Evolutionary conservation across 1,140 invertebrate species (phyloP).

Genomic region (Nasonia giraulti): DNA sequence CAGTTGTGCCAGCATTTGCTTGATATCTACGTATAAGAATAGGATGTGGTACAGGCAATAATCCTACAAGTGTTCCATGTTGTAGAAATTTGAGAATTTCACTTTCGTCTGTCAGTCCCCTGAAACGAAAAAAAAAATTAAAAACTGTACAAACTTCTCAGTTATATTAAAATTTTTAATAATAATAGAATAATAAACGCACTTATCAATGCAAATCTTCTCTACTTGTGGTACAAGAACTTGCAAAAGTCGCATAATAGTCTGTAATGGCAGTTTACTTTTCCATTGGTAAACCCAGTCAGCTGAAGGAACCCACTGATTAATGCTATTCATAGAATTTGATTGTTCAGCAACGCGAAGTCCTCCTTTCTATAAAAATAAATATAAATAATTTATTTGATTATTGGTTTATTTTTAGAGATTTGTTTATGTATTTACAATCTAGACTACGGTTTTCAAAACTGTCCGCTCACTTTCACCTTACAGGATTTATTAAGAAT

Average conservation of each 20-base stretch:
- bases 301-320: constrained; percentile 88
- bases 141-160: not conserved
- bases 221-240: constrained; percentile 99
- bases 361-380: constrained; percentile 68
- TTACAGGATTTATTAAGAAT: too few relatives aligned
- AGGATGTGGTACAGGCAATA: constrained; percentile 98
- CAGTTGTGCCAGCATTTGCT: constrained; percentile 97
- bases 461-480: too few relatives aligned
- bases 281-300: constrained; percentile 99
- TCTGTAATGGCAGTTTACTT: constrained; percentile 96
- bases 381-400: constrained; percentile 35
- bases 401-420: not conserved
- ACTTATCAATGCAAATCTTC: constrained; percentile 99
- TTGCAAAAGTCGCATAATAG: constrained; percentile 98
- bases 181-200: constrained; percentile 65
- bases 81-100: constrained; percentile 99
- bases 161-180: not conserved
- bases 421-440: not conserved
- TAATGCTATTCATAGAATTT: constrained; percentile 44
- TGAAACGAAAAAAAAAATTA: constrained; percentile 71
- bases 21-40: constrained; percentile 99
- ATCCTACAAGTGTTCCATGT: constrained; percentile 97
- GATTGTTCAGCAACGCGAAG: constrained; percentile 69
- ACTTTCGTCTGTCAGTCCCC: constrained; percentile 98
- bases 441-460: too few relatives aligned